Percentiles rank a stretch among this genome's conserved stretches.
Conservation (phyloP, 2,888 invertebrate genomes). For the Oxycera nigricornis region DNA sequence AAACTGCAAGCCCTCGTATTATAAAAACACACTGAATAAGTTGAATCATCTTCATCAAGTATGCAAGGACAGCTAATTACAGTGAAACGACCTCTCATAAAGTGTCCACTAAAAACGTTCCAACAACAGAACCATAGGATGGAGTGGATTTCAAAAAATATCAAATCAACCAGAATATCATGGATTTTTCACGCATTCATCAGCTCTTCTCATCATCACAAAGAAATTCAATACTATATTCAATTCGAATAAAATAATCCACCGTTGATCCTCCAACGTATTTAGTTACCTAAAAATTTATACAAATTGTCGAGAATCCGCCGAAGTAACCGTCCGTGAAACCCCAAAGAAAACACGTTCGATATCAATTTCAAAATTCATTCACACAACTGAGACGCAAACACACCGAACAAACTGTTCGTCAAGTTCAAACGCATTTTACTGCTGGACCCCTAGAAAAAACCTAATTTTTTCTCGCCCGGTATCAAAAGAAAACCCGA, state of each 20-base stretch:
- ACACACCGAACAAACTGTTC: neutral
- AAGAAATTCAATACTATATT: conserved; percentile 16
- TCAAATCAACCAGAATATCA: no score
- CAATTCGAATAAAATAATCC: conserved; percentile 18
- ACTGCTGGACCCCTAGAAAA: neutral
- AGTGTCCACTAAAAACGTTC: no score
- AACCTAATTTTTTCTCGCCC: neutral
- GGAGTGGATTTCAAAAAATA: no score
- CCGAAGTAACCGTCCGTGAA: neutral
- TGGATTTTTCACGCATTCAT: no score
- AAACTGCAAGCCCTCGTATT: no score
- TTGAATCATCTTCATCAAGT: no score
- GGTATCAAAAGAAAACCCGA: neutral
- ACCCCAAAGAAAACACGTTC: conserved; percentile 13
- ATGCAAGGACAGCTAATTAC: no score
- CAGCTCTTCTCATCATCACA: no score
- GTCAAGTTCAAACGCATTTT: neutral
- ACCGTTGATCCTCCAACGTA: neutral
- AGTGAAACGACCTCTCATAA: no score
- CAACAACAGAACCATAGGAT: no score
- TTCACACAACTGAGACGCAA: neutral
- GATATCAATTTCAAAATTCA: conserved; percentile 14
- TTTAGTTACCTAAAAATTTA: conserved; percentile 18
- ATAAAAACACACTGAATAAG: no score
- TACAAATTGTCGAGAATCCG: conserved; percentile 6